Evolutionary conservation across 2,113 vertebrate genomes (phyloP).

Genomic region (Eonycteris spelaea): DNA sequence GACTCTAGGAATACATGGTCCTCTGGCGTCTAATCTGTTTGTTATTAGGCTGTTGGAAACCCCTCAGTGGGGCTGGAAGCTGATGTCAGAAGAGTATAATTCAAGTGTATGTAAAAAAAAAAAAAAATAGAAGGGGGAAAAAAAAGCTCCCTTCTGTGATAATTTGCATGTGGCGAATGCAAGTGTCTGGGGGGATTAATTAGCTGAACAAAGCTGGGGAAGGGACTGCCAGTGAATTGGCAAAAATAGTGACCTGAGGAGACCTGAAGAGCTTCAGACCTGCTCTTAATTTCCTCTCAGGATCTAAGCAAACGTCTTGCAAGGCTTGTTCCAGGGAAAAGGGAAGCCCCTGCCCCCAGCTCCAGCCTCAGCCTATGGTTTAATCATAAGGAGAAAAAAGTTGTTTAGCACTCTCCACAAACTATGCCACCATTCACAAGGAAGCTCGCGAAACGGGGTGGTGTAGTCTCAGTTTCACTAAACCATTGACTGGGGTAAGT

Average conservation of each 20-base stretch:
- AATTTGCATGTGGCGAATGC: conserved; percentile 76
- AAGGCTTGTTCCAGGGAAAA: background rate
- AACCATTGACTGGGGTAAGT: background rate
- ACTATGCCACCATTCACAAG: background rate
- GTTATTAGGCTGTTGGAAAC: conserved; percentile 81
- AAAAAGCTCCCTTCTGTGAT: conserved; percentile 69
- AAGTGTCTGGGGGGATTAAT: conserved; percentile 75
- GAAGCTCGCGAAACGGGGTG: background rate
- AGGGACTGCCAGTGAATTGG: conserved; percentile 57
- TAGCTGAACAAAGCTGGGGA: conserved; percentile 67
- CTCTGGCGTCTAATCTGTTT: conserved; percentile 83
- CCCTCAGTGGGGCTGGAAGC: conserved; percentile 74
- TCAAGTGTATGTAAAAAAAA: conserved; percentile 77
- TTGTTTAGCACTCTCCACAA: background rate
- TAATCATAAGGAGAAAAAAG: background rate
- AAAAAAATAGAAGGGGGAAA: conserved; percentile 29
- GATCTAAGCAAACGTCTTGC: conserved; percentile 23
- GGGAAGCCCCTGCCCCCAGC: background rate
- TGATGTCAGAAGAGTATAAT: conserved; percentile 80
- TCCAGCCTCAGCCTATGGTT: background rate
- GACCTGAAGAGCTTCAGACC: conserved; percentile 35
- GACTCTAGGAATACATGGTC: conserved; percentile 63
- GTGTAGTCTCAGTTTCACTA: background rate
- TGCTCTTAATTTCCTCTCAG: conserved; percentile 9
- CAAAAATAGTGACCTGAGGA: conserved; percentile 42